phyloP scores from a whole-genome alignment of 2,113 vertebrate species.

The Sisor rabdophorus region DNA sequence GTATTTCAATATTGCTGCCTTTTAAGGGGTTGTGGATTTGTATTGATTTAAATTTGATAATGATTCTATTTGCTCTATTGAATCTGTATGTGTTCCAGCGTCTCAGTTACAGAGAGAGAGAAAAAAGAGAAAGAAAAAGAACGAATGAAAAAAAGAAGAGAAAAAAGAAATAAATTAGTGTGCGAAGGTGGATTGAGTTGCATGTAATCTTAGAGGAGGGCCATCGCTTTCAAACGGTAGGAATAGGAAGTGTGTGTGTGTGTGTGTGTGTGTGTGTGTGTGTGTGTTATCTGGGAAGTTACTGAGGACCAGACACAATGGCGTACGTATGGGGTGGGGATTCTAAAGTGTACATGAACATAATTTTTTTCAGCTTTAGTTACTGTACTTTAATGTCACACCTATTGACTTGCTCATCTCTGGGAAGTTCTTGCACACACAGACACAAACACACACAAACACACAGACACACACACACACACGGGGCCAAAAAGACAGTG shows the following conservation, averaged over 20 bases:
- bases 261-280: constrained; percentile 57
- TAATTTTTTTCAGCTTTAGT: constrained; percentile 22
- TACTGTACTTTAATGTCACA: constrained; percentile 39
- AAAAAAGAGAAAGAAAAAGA: too few relatives aligned
- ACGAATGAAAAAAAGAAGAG: constrained; percentile 54
- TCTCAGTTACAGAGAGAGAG: constrained; percentile 62
- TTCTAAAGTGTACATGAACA: too few relatives aligned
- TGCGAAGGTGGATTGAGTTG: constrained; percentile 72
- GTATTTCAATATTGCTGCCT: constrained; percentile 75
- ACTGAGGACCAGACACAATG: constrained; percentile 56
- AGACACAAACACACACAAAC: too few relatives aligned
- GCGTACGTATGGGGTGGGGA: constrained; percentile 21
- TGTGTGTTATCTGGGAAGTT: constrained; percentile 60
- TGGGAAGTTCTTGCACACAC: too few relatives aligned
- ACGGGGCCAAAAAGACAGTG: constrained; percentile 47
- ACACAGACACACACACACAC: neutral
- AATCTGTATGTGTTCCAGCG: constrained; percentile 72
- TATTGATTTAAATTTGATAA: constrained; percentile 80
- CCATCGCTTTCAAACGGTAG: constrained; percentile 59
- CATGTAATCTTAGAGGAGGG: constrained; percentile 70
- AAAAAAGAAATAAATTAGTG: constrained; percentile 75
- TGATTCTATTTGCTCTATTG: constrained; percentile 78
- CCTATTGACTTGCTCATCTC: constrained; percentile 27
- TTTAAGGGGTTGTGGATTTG: constrained; percentile 72
- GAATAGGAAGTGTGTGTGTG: constrained; percentile 60